Percentiles rank a stretch among this genome's conserved stretches.
phyloP scores from a whole-genome alignment of 2,113 vertebrate genomes.

The Leptobrachium leishanense region DNA sequence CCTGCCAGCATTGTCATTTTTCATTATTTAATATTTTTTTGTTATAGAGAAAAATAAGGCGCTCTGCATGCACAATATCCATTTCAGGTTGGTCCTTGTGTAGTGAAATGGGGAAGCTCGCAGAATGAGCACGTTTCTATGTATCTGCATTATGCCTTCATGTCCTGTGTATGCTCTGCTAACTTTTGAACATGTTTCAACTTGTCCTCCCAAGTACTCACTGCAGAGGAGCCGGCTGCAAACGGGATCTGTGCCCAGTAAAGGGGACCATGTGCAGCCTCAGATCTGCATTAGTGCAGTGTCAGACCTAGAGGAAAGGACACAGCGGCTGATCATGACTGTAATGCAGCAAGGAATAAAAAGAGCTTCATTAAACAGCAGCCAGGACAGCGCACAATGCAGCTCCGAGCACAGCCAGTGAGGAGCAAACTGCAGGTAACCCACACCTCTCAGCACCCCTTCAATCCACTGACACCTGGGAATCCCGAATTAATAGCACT shows the following conservation, averaged over 20 bases:
- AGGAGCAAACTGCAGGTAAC: conserved; percentile 5
- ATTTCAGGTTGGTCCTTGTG: no score
- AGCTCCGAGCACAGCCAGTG: conserved; percentile 50
- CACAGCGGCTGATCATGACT: conserved; percentile 15
- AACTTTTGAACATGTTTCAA: conserved; percentile 47
- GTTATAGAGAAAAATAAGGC: no score
- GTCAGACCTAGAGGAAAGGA: conserved; percentile 55
- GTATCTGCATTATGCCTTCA: not conserved
- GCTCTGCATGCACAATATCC: no score
- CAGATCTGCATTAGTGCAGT: conserved; percentile 62
- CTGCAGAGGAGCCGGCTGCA: conserved; percentile 27
- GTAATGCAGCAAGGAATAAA: not conserved
- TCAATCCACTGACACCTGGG: not conserved
- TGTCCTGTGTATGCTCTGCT: not conserved
- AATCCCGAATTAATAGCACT: no score
- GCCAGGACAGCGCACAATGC: conserved; percentile 52
- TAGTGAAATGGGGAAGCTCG: no score
- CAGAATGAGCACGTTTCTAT: no score
- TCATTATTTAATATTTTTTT: no score
- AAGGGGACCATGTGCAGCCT: not conserved
- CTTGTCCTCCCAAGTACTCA: conserved; percentile 16
- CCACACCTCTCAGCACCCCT: not conserved
- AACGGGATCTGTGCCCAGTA: conserved; percentile 14
- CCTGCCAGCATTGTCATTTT: no score
- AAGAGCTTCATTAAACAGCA: not conserved